Percentiles rank a stretch among this genome's conserved stretches.
phyloP scores from a whole-genome alignment of 2,797 vertebrate species.

The Myotis myotis region DNA sequence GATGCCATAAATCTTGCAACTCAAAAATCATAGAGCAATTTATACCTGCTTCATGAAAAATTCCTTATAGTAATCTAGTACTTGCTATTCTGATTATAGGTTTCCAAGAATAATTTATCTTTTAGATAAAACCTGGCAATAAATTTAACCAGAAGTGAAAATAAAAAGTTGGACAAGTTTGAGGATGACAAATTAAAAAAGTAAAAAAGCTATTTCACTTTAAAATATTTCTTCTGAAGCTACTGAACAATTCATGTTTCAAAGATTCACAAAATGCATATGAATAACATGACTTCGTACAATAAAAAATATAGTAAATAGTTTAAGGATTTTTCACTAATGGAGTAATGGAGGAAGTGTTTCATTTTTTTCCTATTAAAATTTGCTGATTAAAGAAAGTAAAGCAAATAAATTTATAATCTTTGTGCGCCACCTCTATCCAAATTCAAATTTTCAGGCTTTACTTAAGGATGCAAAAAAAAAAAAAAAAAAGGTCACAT shows the following conservation, averaged over 20 bases:
- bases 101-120: neutral
- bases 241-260: neutral
- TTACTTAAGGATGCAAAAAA: neutral
- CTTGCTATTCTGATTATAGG: neutral
- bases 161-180: neutral
- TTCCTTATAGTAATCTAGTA: neutral
- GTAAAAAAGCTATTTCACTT: neutral
- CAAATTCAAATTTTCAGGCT: neutral
- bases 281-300: neutral
- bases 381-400: neutral
- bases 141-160: neutral
- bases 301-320: neutral
- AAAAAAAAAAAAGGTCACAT: neutral
- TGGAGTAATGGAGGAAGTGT: neutral
- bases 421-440: neutral
- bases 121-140: neutral
- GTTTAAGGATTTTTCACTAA: neutral
- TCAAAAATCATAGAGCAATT: neutral
- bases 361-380: neutral
- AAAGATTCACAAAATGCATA: neutral
- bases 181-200: neutral
- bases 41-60: neutral
- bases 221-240: neutral
- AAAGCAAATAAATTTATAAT: neutral
- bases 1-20: neutral